Percentiles rank a stretch among this genome's conserved stretches.
phyloP scores from a whole-genome alignment of 2,888 invertebrate species.

The Synergus itoensis region DNA sequence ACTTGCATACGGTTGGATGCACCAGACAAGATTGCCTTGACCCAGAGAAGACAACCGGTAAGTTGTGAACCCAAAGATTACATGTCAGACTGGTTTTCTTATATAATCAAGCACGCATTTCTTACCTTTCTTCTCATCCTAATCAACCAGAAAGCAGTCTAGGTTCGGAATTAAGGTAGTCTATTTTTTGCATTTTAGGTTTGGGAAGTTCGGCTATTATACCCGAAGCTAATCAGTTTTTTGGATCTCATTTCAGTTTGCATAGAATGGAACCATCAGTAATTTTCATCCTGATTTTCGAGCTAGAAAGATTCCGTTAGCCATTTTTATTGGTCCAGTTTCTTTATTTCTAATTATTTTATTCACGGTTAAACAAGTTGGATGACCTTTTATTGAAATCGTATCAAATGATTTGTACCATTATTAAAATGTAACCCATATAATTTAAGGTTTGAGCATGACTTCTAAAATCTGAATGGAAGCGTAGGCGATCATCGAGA shows the following conservation, averaged over 20 bases:
- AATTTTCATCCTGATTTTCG: background rate
- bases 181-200: background rate
- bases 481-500: slow-evolving; percentile 1
- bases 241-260: background rate
- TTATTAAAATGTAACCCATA: background rate
- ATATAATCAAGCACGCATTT: slow-evolving; percentile 54
- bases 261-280: background rate
- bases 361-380: background rate
- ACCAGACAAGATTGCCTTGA: slow-evolving; percentile 70
- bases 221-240: background rate
- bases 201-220: background rate
- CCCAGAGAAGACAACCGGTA: slow-evolving; percentile 67
- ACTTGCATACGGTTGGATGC: slow-evolving; percentile 47
- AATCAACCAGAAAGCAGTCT: background rate
- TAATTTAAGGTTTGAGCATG: slow-evolving; percentile 1
- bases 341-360: background rate
- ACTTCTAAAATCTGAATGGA: slow-evolving; percentile 12
- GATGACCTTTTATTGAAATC: background rate
- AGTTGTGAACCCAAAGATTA: slow-evolving; percentile 62
- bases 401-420: background rate
- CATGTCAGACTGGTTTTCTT: slow-evolving; percentile 59
- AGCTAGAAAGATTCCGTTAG: background rate
- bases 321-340: background rate
- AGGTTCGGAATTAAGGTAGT: background rate
- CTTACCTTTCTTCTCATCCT: slow-evolving; percentile 3